These are phyloP conservation scores for Parapristionchus giblindavisi DNA, from an alignment of 2,888 invertebrate genomes.

Conservation along the genomic window DNA sequence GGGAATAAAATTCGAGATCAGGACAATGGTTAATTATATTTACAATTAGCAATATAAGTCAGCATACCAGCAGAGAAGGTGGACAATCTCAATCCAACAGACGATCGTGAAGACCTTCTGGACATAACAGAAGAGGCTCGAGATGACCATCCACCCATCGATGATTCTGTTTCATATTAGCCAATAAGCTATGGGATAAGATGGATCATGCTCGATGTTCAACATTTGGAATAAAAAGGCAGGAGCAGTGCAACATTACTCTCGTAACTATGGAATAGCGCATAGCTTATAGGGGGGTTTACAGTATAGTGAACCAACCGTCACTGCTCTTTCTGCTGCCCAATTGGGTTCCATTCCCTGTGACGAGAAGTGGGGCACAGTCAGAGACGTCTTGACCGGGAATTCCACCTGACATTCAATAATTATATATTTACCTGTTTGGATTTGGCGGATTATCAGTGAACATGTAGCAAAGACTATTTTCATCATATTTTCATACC, in stretches of 20 bases:
- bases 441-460: background rate
- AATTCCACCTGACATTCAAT: too few species aligned
- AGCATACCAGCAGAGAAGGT: slow-evolving; percentile 63
- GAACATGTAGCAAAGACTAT: background rate
- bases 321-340: slow-evolving; percentile 44
- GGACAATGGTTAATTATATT: too few species aligned
- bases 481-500: slow-evolving; percentile 40
- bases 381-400: slow-evolving; percentile 56
- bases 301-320: slow-evolving; percentile 1
- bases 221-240: background rate
- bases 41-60: too few species aligned
- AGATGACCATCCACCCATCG: slow-evolving; percentile 67
- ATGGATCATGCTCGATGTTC: background rate
- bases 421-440: background rate
- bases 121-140: slow-evolving; percentile 67
- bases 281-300: slow-evolving; percentile 5
- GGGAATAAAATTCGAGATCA: too few species aligned
- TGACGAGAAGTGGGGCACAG: slow-evolving; percentile 65
- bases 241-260: too few species aligned
- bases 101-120: slow-evolving; percentile 63
- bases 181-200: background rate
- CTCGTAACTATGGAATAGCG: too few species aligned
- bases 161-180: slow-evolving; percentile 54
- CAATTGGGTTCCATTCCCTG: slow-evolving; percentile 47
- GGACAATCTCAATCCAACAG: slow-evolving; percentile 65